Percentiles rank a stretch among this genome's conserved stretches.
phyloP scores from a whole-genome alignment of 92 coral and sea anemone species.

The Phenganax marumi region DNA sequence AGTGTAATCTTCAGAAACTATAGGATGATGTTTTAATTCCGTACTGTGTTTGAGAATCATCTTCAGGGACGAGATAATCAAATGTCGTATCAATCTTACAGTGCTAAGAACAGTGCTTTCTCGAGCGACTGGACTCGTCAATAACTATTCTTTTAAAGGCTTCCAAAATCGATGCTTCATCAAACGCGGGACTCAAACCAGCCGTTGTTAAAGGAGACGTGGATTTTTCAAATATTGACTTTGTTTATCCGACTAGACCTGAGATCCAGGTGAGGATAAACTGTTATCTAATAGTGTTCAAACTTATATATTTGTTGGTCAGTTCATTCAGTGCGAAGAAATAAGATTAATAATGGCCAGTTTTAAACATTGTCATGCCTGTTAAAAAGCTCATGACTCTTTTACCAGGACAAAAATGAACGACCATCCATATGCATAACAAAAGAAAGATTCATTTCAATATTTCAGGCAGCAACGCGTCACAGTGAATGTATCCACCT shows the following conservation, averaged over 20 bases:
- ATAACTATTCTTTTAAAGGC: constrained; percentile 34
- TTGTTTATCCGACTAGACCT: constrained; percentile 79
- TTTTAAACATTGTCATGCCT: too few relatives aligned
- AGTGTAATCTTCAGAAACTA: too few relatives aligned
- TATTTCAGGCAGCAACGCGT: too few relatives aligned
- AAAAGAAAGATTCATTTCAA: too few relatives aligned
- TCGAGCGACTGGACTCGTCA: not conserved
- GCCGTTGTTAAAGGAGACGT: constrained; percentile 68
- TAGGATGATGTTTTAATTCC: too few relatives aligned
- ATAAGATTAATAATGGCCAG: too few relatives aligned
- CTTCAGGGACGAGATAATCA: too few relatives aligned
- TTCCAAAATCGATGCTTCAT: constrained; percentile 83
- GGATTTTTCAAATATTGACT: constrained; percentile 69
- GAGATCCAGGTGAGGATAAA: constrained; percentile 61
- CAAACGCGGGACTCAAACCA: constrained; percentile 74
- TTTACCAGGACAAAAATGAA: too few relatives aligned
- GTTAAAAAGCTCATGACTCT: too few relatives aligned
- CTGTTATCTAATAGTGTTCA: not conserved
- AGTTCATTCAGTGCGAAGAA: not conserved
- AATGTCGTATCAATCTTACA: not conserved
- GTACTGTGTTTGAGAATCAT: too few relatives aligned
- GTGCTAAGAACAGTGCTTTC: not conserved
- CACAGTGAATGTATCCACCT: not conserved
- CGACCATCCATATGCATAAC: too few relatives aligned
- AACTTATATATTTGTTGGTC: not conserved